These are phyloP conservation scores for Tenthredo scrophulariae DNA, from an alignment of 2,888 invertebrate genomes.

Conservation along the genomic window DNA sequence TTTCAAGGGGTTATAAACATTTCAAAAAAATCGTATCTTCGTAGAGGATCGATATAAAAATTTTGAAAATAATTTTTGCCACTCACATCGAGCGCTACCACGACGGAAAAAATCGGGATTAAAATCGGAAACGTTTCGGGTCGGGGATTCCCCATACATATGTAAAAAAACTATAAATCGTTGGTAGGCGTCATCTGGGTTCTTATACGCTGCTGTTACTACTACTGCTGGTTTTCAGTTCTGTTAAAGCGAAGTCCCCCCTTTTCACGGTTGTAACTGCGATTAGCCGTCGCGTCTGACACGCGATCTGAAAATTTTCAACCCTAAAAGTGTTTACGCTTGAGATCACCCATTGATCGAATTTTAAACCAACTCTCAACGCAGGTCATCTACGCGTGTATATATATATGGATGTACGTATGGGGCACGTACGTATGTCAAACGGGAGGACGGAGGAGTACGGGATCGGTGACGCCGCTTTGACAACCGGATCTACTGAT, in stretches of 20 bases:
- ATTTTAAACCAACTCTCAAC: slow-evolving; percentile 74
- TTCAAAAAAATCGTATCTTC: not conserved
- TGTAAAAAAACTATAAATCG: slow-evolving; percentile 35
- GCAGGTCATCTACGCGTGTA: slow-evolving; percentile 7
- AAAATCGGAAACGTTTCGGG: slow-evolving; percentile 22
- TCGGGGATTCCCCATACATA: not conserved
- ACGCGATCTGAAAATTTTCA: slow-evolving; percentile 72
- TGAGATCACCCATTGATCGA: slow-evolving; percentile 77
- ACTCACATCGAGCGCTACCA: not conserved
- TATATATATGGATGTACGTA: not conserved
- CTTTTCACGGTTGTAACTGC: slow-evolving; percentile 73
- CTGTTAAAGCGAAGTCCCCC: slow-evolving; percentile 51
- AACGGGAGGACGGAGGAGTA: not conserved
- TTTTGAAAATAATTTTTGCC: not conserved
- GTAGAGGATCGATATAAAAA: not conserved
- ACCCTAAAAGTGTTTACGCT: slow-evolving; percentile 78
- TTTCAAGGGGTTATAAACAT: no score
- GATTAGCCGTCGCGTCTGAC: slow-evolving; percentile 64
- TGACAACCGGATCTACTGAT: slow-evolving; percentile 78
- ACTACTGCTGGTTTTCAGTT: not conserved
- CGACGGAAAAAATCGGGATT: not conserved
- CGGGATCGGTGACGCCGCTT: slow-evolving; percentile 74
- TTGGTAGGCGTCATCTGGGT: slow-evolving; percentile 32
- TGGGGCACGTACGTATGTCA: not conserved
- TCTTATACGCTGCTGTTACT: not conserved